These are phyloP conservation scores for Esox lucius DNA, from an alignment of 2,797 vertebrate genomes.

Conservation along the genomic window DNA sequence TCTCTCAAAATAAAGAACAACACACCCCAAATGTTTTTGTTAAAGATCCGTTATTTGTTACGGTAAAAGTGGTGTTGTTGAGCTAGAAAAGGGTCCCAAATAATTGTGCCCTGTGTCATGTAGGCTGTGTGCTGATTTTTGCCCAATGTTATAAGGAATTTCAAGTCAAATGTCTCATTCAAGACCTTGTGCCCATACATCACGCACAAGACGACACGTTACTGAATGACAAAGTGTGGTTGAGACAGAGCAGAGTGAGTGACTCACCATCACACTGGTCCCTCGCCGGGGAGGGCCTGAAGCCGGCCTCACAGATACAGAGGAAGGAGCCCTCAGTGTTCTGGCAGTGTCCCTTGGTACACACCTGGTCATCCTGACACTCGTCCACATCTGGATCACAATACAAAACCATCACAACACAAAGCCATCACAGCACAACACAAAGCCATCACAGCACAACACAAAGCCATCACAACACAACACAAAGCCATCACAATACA, in stretches of 20 bases:
- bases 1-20: no score
- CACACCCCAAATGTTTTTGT: no score
- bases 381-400: slow-evolving; percentile 84
- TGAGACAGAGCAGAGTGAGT: slow-evolving; percentile 11
- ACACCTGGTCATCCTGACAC: slow-evolving; percentile 83
- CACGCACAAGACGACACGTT: no score
- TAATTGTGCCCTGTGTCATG: no score
- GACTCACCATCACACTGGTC: slow-evolving; percentile 76
- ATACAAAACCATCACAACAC: slow-evolving; percentile 7
- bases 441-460: not conserved
- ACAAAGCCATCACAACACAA: not conserved
- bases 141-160: no score
- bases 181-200: no score
- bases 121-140: no score
- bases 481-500: no score
- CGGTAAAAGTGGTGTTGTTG: no score
- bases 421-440: not conserved
- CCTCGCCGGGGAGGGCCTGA: slow-evolving; percentile 73
- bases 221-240: not conserved
- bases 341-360: slow-evolving; percentile 84
- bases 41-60: no score
- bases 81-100: no score
- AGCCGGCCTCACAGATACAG: slow-evolving; percentile 86
- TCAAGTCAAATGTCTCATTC: no score
- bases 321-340: slow-evolving; percentile 91